These are phyloP conservation scores for Mycteria americana DNA, from an alignment of 2,797 vertebrate genomes.

Conservation along the genomic window DNA sequence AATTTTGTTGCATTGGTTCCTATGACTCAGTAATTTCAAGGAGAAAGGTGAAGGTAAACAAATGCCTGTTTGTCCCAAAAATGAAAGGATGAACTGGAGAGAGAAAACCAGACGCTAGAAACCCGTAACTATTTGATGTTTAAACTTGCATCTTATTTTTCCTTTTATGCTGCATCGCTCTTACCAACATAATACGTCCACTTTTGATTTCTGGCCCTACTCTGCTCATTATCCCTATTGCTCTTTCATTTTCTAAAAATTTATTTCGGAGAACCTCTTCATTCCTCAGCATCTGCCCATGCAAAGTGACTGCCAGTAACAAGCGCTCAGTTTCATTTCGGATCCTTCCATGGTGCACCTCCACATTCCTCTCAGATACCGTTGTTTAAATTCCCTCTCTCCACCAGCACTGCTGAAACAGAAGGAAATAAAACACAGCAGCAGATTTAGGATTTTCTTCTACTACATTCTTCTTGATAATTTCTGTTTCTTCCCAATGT, in stretches of 20 bases:
- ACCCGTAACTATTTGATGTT: background rate
- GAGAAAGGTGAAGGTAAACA: background rate
- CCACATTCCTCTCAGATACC: background rate
- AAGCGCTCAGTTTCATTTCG: background rate
- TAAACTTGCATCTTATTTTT: background rate
- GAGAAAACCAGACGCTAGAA: background rate
- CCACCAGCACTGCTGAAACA: background rate
- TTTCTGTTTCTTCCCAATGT: background rate
- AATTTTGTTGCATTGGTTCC: background rate
- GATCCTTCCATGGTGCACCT: background rate
- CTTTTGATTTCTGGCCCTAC: background rate
- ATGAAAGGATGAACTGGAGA: background rate
- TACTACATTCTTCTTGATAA: background rate
- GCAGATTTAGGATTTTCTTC: background rate
- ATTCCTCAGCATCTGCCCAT: background rate
- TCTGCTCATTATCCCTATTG: background rate
- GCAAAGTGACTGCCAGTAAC: too few relatives aligned
- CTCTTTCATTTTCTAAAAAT: background rate
- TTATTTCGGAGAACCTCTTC: background rate
- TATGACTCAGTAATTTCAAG: background rate
- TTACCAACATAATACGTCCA: background rate
- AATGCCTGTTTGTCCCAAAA: background rate
- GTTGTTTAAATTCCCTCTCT: background rate
- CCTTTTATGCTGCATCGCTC: background rate
- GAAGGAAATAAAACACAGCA: background rate